A percentile compares a stretch with the other conserved stretches of the same genome.
These are phyloP conservation scores for Steromphala cineraria DNA, from an alignment of 2,888 invertebrate genomes.

Conservation along the genomic window DNA sequence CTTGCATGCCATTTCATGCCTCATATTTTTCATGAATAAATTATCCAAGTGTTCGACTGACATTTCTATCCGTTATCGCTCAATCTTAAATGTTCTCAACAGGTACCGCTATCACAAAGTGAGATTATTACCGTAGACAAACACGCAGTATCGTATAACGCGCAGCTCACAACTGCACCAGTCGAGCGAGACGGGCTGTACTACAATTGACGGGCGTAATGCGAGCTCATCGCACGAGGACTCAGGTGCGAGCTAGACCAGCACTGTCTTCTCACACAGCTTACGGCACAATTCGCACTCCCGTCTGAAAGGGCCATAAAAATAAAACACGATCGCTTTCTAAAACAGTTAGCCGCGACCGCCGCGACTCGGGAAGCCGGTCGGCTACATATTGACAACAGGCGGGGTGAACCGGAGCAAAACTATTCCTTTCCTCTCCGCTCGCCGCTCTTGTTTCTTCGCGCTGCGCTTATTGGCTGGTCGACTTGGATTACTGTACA, in stretches of 20 bases:
- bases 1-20: too few species aligned
- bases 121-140: too few species aligned
- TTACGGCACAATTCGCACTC: conserved; percentile 5
- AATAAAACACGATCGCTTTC: conserved; percentile 10
- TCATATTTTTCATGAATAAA: too few species aligned
- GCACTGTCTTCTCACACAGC: background rate
- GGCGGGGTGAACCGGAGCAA: background rate
- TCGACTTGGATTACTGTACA: background rate
- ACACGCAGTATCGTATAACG: too few species aligned
- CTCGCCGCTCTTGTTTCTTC: background rate
- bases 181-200: background rate
- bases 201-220: background rate
- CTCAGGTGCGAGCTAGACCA: background rate
- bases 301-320: conserved; percentile 4
- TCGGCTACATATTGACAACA: background rate
- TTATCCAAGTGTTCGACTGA: too few species aligned
- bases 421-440: background rate
- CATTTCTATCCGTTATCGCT: too few species aligned
- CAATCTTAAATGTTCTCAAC: too few species aligned
- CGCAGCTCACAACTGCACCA: background rate
- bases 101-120: too few species aligned
- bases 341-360: background rate
- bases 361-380: background rate
- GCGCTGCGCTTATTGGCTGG: background rate
- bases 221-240: background rate